Evolutionary conservation across 2,797 vertebrate genomes (phyloP), one percentile per base, ranked within the genome.

Genomic region (Trematomus bernacchii): DNA sequence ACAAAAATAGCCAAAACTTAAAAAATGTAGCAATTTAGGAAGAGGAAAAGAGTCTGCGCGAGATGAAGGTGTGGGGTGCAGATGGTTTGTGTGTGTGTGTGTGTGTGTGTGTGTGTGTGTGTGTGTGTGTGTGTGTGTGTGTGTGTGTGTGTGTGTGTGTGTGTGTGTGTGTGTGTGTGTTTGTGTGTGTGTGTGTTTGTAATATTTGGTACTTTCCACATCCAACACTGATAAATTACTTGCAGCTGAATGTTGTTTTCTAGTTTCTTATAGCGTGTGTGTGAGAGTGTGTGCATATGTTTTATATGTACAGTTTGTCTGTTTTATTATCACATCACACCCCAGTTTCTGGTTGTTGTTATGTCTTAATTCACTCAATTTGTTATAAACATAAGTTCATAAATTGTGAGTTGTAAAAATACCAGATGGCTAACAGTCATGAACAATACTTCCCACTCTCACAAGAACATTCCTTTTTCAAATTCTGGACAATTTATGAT

Each of bases 161-260:
- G 46, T 57, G 43, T 59, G 43, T 53, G 60, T 59, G 33, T 73
- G 61, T 19, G 70, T 66, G 62, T 50, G 59, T 52, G 46, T 44
- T 70, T 62, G 63, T 21, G 44, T 66, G 46, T 57, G 43, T 59
- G 43, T 53, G 60, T 59, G 33, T 73, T 19, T n/a, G 90, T 85
- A 76, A 91, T 90, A 67, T 92, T 86, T 89, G 92, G 92, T 90
- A 93, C 92, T 93, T 93, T 93, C 92, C 92, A 86, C 63, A 76
- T 72, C 59, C 68, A 81, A 77, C 23, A 27, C 72, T 76, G 78
- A 87, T 85, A 88, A 90, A 92, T 93, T 80, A 90, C 86, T 92
- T 83, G 82, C 91, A 92, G 92, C 86, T 91, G 91, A 89, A 40
- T 68, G 68, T 75, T 78, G 15, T 81, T 86, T 84, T 67, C 42